Percentiles rank a stretch among this genome's conserved stretches.
Evolutionary conservation across 2,113 vertebrate species (phyloP).

Genomic region (Neodontobutis hainanensis): DNA sequence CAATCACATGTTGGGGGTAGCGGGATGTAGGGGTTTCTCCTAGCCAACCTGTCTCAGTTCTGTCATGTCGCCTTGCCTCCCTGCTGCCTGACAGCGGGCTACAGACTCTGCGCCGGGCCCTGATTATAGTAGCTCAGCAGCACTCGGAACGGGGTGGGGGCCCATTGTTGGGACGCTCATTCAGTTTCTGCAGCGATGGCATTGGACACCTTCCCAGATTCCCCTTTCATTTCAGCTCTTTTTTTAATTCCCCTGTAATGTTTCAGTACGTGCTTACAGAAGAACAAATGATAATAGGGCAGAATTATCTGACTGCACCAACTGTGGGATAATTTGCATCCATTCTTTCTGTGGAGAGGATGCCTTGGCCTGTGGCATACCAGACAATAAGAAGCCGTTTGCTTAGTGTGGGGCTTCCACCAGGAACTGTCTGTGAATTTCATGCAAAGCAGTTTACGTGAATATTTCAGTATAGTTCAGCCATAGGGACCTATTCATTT

Average conservation of each 20-base stretch:
- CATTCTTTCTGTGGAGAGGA: slow-evolving; percentile 19
- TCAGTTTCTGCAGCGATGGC: slow-evolving; percentile 50
- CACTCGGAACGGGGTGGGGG: slow-evolving; percentile 25
- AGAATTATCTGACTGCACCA: slow-evolving; percentile 50
- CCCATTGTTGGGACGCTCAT: slow-evolving; percentile 62
- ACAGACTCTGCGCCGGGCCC: slow-evolving; percentile 18
- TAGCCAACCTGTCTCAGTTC: slow-evolving; percentile 42
- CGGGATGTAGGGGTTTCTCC: not conserved
- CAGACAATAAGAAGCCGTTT: slow-evolving; percentile 41
- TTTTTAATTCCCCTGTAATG: slow-evolving; percentile 45
- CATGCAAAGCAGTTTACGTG: slow-evolving; percentile 2
- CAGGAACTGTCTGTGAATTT: slow-evolving; percentile 5
- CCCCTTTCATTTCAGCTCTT: slow-evolving; percentile 47
- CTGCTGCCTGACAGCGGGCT: slow-evolving; percentile 35
- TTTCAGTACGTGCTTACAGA: slow-evolving; percentile 52
- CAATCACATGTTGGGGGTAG: not conserved
- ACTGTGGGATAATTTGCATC: slow-evolving; percentile 43
- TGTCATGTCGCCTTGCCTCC: slow-evolving; percentile 39
- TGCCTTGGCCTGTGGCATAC: slow-evolving; percentile 19
- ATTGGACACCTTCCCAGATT: slow-evolving; percentile 68
- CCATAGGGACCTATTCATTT: not conserved
- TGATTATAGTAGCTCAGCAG: slow-evolving; percentile 51
- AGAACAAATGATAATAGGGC: slow-evolving; percentile 49
- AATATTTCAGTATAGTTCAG: not conserved
- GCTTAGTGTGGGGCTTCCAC: slow-evolving; percentile 26